Conservation (phyloP, 2,113 vertebrate species). For the Origma solitaria region DNA sequence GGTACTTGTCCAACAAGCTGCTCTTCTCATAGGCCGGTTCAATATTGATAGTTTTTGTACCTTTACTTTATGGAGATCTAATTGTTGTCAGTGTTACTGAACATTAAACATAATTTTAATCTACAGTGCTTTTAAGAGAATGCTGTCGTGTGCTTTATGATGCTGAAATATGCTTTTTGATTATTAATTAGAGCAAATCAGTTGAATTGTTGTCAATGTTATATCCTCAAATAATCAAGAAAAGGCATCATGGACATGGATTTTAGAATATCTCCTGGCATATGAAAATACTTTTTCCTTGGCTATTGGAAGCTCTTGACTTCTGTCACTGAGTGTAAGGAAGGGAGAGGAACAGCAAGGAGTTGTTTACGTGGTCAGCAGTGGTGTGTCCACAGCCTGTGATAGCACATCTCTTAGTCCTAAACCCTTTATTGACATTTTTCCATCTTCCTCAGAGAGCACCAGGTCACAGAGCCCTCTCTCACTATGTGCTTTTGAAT, state of each 20-base stretch:
- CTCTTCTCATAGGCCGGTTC: neutral
- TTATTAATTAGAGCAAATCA: neutral
- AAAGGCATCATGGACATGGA: neutral
- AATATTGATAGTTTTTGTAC: neutral
- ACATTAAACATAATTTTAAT: neutral
- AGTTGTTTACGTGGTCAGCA: neutral
- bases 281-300: neutral
- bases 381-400: neutral
- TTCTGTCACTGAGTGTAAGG: neutral
- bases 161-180: neutral
- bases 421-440: neutral
- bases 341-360: neutral
- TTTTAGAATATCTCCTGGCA: neutral
- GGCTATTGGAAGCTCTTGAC: neutral
- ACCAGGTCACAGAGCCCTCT: neutral
- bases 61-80: neutral
- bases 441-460: neutral
- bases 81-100: neutral
- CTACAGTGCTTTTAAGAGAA: neutral
- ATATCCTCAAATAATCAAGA: neutral
- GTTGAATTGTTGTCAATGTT: neutral
- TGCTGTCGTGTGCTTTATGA: neutral
- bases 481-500: neutral
- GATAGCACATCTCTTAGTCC: neutral
- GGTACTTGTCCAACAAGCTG: neutral